These are phyloP conservation scores for Sisor rabdophorus DNA, from an alignment of 2,113 vertebrate species.

Conservation along the genomic window DNA sequence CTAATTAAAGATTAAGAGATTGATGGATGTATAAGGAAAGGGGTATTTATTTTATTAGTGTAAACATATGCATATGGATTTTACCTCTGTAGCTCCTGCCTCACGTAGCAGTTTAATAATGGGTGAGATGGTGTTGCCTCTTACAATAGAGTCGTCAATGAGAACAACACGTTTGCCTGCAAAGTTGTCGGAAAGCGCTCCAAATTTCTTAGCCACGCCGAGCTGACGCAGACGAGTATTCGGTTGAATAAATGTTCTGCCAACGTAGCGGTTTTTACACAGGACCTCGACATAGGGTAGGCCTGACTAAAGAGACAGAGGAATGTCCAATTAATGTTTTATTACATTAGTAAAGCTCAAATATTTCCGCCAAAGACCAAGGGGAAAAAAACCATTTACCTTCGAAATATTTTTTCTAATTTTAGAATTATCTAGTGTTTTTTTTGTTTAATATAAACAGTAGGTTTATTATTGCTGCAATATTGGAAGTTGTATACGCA, in stretches of 20 bases:
- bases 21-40: neutral
- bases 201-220: constrained; percentile 97
- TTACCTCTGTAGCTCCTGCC: constrained; percentile 93
- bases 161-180: constrained; percentile 91
- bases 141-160: constrained; percentile 93
- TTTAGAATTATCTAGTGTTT: too few relatives aligned
- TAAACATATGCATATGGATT: neutral
- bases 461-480: too few relatives aligned
- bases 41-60: neutral
- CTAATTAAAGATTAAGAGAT: constrained; percentile 57
- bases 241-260: constrained; percentile 95
- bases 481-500: too few relatives aligned
- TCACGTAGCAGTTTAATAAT: constrained; percentile 96
- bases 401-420: too few relatives aligned
- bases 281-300: constrained; percentile 92
- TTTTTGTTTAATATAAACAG: too few relatives aligned
- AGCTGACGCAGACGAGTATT: constrained; percentile 95
- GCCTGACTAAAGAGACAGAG: constrained; percentile 73
- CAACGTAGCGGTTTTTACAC: constrained; percentile 96
- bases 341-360: neutral
- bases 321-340: neutral
- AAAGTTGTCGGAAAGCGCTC: constrained; percentile 93
- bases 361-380: too few relatives aligned
- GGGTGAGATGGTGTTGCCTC: constrained; percentile 96
- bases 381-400: too few relatives aligned